A percentile compares a stretch with the other conserved stretches of the same genome.
Conservation (phyloP, 2,113 vertebrate genomes). For the Glaucomys volans region DNA sequence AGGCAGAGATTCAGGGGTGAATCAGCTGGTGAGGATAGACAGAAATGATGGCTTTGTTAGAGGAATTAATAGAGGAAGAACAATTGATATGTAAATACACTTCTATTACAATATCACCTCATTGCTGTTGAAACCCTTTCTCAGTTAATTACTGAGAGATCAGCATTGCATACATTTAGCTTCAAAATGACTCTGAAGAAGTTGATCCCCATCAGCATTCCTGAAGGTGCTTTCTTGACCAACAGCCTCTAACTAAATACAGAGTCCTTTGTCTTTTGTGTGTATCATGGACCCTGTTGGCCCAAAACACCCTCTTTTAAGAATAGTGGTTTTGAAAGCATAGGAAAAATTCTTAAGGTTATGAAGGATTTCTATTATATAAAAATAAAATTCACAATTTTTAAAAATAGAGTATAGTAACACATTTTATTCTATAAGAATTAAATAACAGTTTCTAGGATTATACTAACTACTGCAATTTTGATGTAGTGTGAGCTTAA, state of each 20-base stretch:
- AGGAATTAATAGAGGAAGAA: slow-evolving; percentile 69
- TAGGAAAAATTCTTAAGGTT: neutral
- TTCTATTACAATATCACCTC: neutral
- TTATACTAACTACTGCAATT: neutral
- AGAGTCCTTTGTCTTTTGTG: neutral
- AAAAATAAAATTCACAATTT: slow-evolving; percentile 21
- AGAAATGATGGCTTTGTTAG: slow-evolving; percentile 23
- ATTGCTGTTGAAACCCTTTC: slow-evolving; percentile 20
- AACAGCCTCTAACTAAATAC: neutral
- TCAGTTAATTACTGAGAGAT: neutral
- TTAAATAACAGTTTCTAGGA: neutral
- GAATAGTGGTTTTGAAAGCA: neutral
- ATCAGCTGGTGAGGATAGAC: slow-evolving; percentile 45
- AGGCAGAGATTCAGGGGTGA: slow-evolving; percentile 33
- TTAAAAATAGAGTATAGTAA: neutral
- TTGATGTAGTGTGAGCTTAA: neutral
- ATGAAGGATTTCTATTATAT: neutral
- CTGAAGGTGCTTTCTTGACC: neutral
- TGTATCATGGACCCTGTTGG: neutral
- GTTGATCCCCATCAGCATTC: neutral
- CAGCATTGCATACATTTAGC: neutral
- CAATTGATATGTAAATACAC: slow-evolving; percentile 54
- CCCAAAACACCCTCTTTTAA: neutral
- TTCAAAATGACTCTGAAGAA: slow-evolving; percentile 45
- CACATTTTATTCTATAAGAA: neutral